Evolutionary conservation across 2,113 vertebrate genomes (phyloP).

Genomic region (Myrmecophaga tridactyla): DNA sequence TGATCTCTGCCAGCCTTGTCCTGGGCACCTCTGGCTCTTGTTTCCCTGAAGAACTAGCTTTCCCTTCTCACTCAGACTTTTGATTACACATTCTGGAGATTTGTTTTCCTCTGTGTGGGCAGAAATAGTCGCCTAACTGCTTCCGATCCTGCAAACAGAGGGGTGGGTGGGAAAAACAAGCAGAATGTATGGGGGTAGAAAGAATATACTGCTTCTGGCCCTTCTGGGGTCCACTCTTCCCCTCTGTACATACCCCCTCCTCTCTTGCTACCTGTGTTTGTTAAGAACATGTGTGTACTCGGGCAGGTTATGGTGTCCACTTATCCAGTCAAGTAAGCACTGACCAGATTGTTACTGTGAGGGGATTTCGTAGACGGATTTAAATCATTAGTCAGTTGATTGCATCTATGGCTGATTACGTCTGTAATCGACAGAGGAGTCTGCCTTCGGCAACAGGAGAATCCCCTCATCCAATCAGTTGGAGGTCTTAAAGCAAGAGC

Average conservation of each 20-base stretch:
- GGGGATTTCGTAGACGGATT: too few relatives aligned
- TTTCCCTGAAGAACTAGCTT: neutral
- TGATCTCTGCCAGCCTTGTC: neutral
- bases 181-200: neutral
- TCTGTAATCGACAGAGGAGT: too few relatives aligned
- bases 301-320: too few relatives aligned
- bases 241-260: neutral
- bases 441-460: too few relatives aligned
- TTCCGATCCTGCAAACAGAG: conserved; percentile 3
- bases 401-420: too few relatives aligned
- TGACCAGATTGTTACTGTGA: too few relatives aligned
- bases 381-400: too few relatives aligned
- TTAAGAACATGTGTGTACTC: too few relatives aligned
- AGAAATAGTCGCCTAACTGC: neutral
- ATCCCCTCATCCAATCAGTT: too few relatives aligned
- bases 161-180: neutral
- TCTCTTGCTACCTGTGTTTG: neutral
- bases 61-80: neutral
- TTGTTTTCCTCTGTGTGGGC: conserved; percentile 49
- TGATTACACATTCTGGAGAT: neutral
- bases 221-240: neutral
- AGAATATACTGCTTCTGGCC: neutral
- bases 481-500: too few relatives aligned
- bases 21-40: neutral
- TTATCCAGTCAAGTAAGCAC: too few relatives aligned